Conservation (phyloP, 2,113 vertebrate species). For the Neodontobutis hainanensis region DNA sequence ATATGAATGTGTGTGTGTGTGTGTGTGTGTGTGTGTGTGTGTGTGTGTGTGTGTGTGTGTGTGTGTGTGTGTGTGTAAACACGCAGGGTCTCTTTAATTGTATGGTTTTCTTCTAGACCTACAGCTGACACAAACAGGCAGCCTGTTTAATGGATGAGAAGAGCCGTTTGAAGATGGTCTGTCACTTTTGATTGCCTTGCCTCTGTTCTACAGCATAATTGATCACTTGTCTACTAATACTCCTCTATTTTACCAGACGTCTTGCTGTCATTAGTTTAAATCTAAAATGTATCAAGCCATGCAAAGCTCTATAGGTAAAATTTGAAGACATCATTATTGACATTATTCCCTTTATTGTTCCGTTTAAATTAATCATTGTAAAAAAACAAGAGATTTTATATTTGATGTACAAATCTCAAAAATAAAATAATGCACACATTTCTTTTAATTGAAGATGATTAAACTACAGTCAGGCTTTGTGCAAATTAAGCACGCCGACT, state of each 20-base stretch:
- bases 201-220: slow-evolving; percentile 71
- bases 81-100: slow-evolving; percentile 81
- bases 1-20: slow-evolving; percentile 74
- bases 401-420: slow-evolving; percentile 5
- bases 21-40: slow-evolving; percentile 72
- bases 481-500: slow-evolving; percentile 71
- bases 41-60: slow-evolving; percentile 68
- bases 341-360: slow-evolving; percentile 16
- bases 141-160: slow-evolving; percentile 79
- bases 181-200: slow-evolving; percentile 77
- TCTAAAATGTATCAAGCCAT: slow-evolving; percentile 43
- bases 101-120: slow-evolving; percentile 76
- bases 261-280: slow-evolving; percentile 55
- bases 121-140: slow-evolving; percentile 78
- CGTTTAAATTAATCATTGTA: slow-evolving; percentile 13
- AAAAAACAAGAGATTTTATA: background rate
- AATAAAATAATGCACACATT: slow-evolving; percentile 35
- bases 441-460: slow-evolving; percentile 38
- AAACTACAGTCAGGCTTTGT: slow-evolving; percentile 62
- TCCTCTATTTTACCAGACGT: slow-evolving; percentile 57
- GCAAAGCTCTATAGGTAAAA: slow-evolving; percentile 22
- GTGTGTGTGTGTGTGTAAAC: slow-evolving; percentile 45
- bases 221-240: slow-evolving; percentile 71
- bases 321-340: background rate
- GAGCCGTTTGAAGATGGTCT: slow-evolving; percentile 72